Conservation (phyloP, 2,888 invertebrate species). For the Platynereis dumerilii region DNA sequence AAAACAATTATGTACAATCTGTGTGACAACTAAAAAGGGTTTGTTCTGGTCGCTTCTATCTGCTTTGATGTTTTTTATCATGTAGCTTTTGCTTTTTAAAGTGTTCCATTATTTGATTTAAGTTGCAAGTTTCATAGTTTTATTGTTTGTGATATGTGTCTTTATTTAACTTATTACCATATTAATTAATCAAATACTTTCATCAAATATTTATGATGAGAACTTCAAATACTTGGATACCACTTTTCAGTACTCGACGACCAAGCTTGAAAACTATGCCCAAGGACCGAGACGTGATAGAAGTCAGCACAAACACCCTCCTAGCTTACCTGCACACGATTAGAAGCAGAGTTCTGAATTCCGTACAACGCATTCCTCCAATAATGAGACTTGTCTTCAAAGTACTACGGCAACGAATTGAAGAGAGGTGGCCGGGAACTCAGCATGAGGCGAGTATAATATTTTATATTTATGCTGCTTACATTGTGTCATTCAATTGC, state of each 20-base stretch:
- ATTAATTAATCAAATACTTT: no score
- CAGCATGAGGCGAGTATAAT: conserved; percentile 37
- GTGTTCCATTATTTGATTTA: no score
- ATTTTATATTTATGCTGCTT: background rate
- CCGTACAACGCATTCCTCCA: conserved; percentile 40
- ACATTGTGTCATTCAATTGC: background rate
- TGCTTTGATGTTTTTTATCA: no score
- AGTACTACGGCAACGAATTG: conserved; percentile 39
- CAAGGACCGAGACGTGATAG: conserved; percentile 32
- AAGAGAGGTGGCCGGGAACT: conserved; percentile 42
- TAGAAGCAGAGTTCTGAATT: conserved; percentile 39
- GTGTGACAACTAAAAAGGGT: no score
- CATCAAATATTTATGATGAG: no score
- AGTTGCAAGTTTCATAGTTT: no score
- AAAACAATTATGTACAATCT: no score
- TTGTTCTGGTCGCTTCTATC: no score
- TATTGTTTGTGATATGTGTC: no score
- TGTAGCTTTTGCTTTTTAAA: no score
- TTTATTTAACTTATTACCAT: no score
- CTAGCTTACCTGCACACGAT: conserved; percentile 38
- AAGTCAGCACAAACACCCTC: conserved; percentile 39
- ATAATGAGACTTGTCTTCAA: conserved; percentile 43
- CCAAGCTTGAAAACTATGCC: conserved; percentile 21
- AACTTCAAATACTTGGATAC: no score
- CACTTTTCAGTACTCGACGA: conserved; percentile 16